These are phyloP conservation scores for Phyllotreta cruciferae DNA, from an alignment of 2,888 invertebrate species.

Conservation along the genomic window DNA sequence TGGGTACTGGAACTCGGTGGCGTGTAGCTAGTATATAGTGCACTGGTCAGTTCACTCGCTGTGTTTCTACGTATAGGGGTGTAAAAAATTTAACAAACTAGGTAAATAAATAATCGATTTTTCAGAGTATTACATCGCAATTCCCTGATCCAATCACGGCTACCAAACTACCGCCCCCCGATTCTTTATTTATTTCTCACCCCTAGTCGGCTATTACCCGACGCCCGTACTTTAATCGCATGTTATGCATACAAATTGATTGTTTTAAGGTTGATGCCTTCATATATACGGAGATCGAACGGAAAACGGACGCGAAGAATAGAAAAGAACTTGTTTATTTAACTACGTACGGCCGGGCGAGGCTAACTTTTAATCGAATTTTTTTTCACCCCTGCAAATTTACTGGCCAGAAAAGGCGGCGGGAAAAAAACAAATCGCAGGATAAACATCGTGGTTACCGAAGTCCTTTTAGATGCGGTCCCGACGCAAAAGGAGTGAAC, in stretches of 20 bases:
- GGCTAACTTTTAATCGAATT: background rate
- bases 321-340: background rate
- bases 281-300: constrained; percentile 44
- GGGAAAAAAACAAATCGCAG: constrained; percentile 27
- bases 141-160: constrained; percentile 14
- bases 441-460: constrained; percentile 22
- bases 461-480: constrained; percentile 26
- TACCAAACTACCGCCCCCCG: background rate
- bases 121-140: background rate
- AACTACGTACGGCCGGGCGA: no score
- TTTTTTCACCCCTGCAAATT: background rate
- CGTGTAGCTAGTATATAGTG: constrained; percentile 51
- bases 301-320: background rate
- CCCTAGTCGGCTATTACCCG: constrained; percentile 21
- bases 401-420: constrained; percentile 5
- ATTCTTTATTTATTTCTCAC: constrained; percentile 30
- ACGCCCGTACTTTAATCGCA: constrained; percentile 53
- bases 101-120: no score
- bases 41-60: constrained; percentile 52
- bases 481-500: constrained; percentile 26
- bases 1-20: constrained; percentile 59
- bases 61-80: constrained; percentile 1
- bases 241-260: constrained; percentile 62
- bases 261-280: constrained; percentile 60
- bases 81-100: no score